Evolutionary conservation across 2,113 vertebrate genomes (phyloP).

Genomic region (Murina feae): DNA sequence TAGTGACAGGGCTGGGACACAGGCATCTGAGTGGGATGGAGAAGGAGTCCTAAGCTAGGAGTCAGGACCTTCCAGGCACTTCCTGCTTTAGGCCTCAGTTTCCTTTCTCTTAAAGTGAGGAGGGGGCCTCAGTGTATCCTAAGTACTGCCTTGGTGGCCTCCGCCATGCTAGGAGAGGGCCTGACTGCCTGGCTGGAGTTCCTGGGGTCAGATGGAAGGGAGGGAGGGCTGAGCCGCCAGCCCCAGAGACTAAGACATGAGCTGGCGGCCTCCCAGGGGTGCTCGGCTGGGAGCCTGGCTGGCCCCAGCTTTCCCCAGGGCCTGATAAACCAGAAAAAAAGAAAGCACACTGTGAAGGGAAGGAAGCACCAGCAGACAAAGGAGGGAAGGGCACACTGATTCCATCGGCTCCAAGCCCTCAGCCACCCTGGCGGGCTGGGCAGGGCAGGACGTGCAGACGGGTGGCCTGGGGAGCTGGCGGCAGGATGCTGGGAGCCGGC

Average conservation of each 20-base stretch:
- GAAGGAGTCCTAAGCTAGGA: not conserved
- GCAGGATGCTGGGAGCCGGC: conserved; percentile 55
- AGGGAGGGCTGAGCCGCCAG: not conserved
- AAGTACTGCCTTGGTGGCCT: not conserved
- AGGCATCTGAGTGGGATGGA: not conserved
- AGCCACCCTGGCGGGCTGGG: conserved; percentile 62
- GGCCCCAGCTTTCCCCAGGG: conserved; percentile 71
- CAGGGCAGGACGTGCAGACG: conserved; percentile 16
- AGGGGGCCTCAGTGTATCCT: not conserved
- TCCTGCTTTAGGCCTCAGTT: not conserved
- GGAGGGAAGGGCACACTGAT: conserved; percentile 72
- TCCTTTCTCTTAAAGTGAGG: not conserved
- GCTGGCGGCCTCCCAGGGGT: conserved; percentile 72
- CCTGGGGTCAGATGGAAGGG: conserved; percentile 21
- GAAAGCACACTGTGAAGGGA: conserved; percentile 56
- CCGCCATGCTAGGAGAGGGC: not conserved
- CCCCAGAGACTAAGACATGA: not conserved
- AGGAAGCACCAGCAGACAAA: conserved; percentile 75
- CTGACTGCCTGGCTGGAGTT: not conserved
- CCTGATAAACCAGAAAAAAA: conserved; percentile 74
- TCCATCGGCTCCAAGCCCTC: conserved; percentile 65
- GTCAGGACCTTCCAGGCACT: not conserved
- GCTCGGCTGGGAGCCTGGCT: conserved; percentile 66
- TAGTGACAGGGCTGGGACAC: not conserved
- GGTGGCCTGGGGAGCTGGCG: conserved; percentile 45